phyloP scores from a whole-genome alignment of 2,113 vertebrate species.

The Hippocampus guttulatus region DNA sequence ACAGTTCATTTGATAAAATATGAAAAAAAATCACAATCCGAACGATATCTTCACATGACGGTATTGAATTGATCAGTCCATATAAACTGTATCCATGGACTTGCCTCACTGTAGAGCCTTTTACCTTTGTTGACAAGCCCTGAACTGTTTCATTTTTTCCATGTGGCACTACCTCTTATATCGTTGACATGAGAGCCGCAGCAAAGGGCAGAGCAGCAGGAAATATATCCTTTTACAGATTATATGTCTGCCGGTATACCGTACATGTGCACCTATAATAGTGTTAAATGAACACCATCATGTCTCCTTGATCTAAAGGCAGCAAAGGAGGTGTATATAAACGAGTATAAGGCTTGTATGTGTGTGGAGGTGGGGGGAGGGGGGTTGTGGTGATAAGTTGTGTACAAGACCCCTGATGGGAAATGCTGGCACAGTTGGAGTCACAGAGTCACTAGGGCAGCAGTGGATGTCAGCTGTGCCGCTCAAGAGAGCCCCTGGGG shows the following conservation, averaged over 20 bases:
- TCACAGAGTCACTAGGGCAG: constrained; percentile 49
- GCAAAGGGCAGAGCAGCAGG: neutral
- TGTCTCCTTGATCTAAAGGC: constrained; percentile 7
- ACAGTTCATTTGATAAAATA: neutral
- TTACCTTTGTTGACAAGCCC: neutral
- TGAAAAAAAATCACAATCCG: neutral
- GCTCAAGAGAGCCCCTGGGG: constrained; percentile 52
- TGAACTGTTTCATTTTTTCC: neutral
- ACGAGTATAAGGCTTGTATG: neutral
- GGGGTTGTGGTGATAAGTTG: constrained; percentile 20
- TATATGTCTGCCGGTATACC: neutral
- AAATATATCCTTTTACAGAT: constrained; percentile 3
- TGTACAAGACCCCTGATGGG: constrained; percentile 50
- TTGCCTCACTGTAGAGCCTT: neutral
- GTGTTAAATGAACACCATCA: constrained; percentile 10
- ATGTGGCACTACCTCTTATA: neutral
- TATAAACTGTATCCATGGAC: neutral
- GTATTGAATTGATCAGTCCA: neutral
- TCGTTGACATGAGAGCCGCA: neutral
- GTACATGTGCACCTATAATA: constrained; percentile 14
- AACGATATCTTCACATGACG: neutral
- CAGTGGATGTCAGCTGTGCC: constrained; percentile 60
- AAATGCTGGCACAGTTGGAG: constrained; percentile 66
- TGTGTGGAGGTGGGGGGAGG: neutral
- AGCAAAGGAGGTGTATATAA: constrained; percentile 13